Conservation (phyloP, 2,797 vertebrate species). For the Vespertilio murinus region DNA sequence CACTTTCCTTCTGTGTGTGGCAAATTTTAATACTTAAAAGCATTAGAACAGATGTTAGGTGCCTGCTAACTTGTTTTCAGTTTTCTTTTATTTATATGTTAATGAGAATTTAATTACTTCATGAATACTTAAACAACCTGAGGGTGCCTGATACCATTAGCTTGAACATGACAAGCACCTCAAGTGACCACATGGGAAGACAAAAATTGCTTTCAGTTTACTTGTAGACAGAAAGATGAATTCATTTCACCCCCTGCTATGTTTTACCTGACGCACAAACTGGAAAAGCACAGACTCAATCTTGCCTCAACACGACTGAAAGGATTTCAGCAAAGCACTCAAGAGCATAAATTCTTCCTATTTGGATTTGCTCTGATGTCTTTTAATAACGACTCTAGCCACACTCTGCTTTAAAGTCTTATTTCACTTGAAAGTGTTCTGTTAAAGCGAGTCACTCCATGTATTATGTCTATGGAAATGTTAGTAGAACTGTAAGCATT, state of each 20-base stretch:
- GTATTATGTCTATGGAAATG: constrained; percentile 64
- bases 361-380: constrained; percentile 76
- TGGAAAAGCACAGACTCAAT: constrained; percentile 79
- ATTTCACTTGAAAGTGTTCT: constrained; percentile 68
- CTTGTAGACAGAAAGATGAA: constrained; percentile 87
- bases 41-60: constrained; percentile 90
- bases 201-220: constrained; percentile 88
- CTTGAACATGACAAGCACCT: constrained; percentile 89
- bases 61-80: constrained; percentile 88
- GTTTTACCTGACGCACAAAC: constrained; percentile 81
- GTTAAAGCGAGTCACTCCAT: constrained; percentile 61
- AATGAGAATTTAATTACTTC: constrained; percentile 93
- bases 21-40: constrained; percentile 88
- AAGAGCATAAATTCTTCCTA: constrained; percentile 71
- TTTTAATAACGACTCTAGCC: constrained; percentile 73
- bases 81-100: constrained; percentile 93
- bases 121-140: constrained; percentile 92
- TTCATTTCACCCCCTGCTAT: constrained; percentile 86
- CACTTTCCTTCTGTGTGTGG: constrained; percentile 83
- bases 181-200: constrained; percentile 90
- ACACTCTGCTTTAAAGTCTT: constrained; percentile 52
- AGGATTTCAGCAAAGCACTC: constrained; percentile 63
- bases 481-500: constrained; percentile 62
- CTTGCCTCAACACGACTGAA: constrained; percentile 71
- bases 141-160: constrained; percentile 91